Conservation (phyloP, 2,797 vertebrate genomes). For the Mastacembelus armatus region DNA sequence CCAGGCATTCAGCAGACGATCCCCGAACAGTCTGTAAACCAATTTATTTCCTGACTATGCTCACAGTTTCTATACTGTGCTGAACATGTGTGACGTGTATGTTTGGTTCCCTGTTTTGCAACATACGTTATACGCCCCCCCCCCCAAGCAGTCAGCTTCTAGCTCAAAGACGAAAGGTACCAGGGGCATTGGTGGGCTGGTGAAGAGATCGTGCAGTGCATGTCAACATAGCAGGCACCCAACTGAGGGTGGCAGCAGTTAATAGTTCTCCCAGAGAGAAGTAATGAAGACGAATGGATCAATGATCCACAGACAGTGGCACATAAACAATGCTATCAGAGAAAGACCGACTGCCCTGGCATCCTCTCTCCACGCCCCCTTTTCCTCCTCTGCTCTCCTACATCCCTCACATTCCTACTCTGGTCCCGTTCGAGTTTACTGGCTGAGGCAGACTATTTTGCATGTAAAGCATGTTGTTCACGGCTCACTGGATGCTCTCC, state of each 20-base stretch:
- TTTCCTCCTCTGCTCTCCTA: conserved; percentile 34
- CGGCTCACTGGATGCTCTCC: conserved; percentile 21
- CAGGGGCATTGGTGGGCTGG: conserved; percentile 41
- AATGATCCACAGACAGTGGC: conserved; percentile 70
- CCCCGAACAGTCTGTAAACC: conserved; percentile 24
- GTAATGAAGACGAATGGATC: conserved; percentile 80
- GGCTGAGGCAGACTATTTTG: conserved; percentile 44
- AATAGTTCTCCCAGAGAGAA: conserved; percentile 71
- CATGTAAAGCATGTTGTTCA: conserved; percentile 43
- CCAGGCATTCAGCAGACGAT: conserved; percentile 23
- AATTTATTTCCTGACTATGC: conserved; percentile 17
- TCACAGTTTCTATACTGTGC: conserved; percentile 14
- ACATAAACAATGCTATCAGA: conserved; percentile 71
- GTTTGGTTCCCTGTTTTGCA: conserved; percentile 62
- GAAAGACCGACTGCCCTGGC: conserved; percentile 46
- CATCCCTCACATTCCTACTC: conserved; percentile 31
- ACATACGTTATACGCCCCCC: conserved; percentile 53
- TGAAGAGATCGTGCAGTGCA: conserved; percentile 45
- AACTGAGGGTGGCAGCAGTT: conserved; percentile 71
- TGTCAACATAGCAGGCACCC: conserved; percentile 59
- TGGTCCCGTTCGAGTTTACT: conserved; percentile 28
- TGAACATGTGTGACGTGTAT: conserved; percentile 50
- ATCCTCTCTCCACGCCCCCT: conserved; percentile 27
- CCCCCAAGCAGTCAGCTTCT: conserved; percentile 39
- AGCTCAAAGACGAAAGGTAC: conserved; percentile 32